A percentile compares a stretch with the other conserved stretches of the same genome.
Evolutionary conservation across 2,797 vertebrate species (phyloP).

Genomic region (Nyctibius grandis): DNA sequence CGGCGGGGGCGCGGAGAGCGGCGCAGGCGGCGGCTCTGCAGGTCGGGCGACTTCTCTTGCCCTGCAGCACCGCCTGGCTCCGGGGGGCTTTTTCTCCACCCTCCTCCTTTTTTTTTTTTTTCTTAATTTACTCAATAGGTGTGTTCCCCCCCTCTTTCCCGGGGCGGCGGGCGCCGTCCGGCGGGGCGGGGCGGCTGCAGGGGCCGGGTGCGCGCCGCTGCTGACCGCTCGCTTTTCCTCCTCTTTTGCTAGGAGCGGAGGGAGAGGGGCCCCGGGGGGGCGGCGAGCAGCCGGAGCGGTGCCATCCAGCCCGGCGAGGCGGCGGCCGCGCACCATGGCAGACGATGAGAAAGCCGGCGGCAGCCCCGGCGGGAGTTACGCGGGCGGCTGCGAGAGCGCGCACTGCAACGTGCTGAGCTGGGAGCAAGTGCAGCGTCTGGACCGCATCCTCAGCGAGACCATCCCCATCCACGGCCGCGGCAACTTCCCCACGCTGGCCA

Average conservation of each 20-base stretch:
- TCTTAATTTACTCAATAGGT: not conserved
- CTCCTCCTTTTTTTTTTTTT: not conserved
- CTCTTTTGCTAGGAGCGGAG: constrained; percentile 30
- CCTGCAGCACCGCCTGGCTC: not conserved
- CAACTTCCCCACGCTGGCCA: constrained; percentile 96
- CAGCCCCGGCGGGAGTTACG: constrained; percentile 32
- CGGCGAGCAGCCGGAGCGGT: not conserved
- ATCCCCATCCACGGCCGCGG: constrained; percentile 98
- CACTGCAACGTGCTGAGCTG: constrained; percentile 92
- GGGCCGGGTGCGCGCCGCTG: not conserved
- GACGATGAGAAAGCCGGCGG: constrained; percentile 79
- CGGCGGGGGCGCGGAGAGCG: not conserved
- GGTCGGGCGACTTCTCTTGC: not conserved
- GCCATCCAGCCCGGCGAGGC: constrained; percentile 5
- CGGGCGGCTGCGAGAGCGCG: constrained; percentile 67
- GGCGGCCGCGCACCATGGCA: constrained; percentile 80
- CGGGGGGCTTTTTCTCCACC: not conserved
- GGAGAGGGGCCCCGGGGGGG: not conserved
- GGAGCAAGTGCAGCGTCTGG: constrained; percentile 97
- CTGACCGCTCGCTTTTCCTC: not conserved
- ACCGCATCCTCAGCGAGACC: constrained; percentile 92
- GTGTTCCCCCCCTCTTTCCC: not conserved
- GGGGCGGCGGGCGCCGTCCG: not conserved
- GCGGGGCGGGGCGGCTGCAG: not conserved
- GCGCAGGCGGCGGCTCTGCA: not conserved